Evolutionary conservation across 2,797 vertebrate genomes (phyloP).

Genomic region (Periparus ater): DNA sequence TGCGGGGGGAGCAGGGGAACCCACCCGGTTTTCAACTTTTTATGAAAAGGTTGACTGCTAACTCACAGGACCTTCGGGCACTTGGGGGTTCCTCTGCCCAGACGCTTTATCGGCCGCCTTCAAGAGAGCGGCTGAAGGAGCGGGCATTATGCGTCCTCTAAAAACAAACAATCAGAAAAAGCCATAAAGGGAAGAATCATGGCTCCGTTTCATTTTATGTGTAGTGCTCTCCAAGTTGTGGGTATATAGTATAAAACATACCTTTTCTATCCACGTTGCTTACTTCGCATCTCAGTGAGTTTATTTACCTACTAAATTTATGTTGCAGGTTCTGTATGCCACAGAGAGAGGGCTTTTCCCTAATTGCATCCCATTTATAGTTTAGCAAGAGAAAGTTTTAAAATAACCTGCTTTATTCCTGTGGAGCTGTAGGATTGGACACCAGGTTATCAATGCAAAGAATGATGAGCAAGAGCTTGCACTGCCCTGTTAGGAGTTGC

Average conservation of each 20-base stretch:
- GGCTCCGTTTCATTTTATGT: not conserved
- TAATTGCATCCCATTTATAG: not conserved
- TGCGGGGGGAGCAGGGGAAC: not conserved
- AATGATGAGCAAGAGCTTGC: not conserved
- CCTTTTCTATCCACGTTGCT: not conserved
- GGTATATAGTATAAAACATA: not conserved
- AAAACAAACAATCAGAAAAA: not conserved
- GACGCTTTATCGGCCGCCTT: not conserved
- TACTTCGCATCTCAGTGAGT: not conserved
- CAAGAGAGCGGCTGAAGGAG: not conserved
- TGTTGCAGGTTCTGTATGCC: not conserved
- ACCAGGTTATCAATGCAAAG: not conserved
- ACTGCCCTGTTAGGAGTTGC: not conserved
- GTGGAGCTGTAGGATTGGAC: not conserved
- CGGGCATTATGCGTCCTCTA: not conserved
- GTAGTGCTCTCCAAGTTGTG: not conserved
- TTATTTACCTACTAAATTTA: not conserved
- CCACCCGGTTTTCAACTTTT: not conserved
- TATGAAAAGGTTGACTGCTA: not conserved
- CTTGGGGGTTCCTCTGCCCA: not conserved
- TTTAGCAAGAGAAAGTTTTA: constrained; percentile 58
- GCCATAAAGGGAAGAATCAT: not conserved
- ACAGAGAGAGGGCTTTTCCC: not conserved
- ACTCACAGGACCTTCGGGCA: not conserved
- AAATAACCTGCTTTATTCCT: not conserved